phyloP scores from a whole-genome alignment of 1,140 invertebrate species.

The Psix sp. region DNA sequence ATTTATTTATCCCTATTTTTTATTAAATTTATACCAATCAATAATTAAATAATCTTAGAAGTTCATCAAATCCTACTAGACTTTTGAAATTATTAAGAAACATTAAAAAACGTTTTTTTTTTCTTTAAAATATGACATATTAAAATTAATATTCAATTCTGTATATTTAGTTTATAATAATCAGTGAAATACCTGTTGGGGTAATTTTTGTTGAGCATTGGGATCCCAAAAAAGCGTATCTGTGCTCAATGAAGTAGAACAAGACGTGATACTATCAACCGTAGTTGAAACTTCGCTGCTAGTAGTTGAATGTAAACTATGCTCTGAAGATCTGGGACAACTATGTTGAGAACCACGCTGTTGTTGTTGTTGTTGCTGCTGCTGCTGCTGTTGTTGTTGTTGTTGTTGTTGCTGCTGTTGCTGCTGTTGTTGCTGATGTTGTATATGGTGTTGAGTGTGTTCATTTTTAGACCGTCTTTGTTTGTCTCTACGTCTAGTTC shows the following conservation, averaged over 20 bases:
- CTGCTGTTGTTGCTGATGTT: constrained; percentile 64
- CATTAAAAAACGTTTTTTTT: too few relatives aligned
- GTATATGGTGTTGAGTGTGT: too few relatives aligned
- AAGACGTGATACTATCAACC: constrained; percentile 83
- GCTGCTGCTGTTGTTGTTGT: constrained; percentile 56
- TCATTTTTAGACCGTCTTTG: too few relatives aligned
- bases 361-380: constrained; percentile 63
- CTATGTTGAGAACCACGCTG: constrained; percentile 63
- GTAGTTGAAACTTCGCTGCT: constrained; percentile 83
- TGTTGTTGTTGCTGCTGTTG: constrained; percentile 64
- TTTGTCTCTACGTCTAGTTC: constrained; percentile 80
- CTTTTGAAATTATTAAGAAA: too few relatives aligned
- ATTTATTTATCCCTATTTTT: too few relatives aligned
- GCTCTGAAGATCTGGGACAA: constrained; percentile 80
- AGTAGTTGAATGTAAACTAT: constrained; percentile 87
- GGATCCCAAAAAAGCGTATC: constrained; percentile 90
- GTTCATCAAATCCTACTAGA: too few relatives aligned
- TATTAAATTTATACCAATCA: too few relatives aligned
- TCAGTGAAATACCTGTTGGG: constrained; percentile 52
- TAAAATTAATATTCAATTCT: too few relatives aligned
- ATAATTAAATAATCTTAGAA: too few relatives aligned
- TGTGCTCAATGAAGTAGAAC: constrained; percentile 88
- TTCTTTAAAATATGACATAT: too few relatives aligned
- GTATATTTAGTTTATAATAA: too few relatives aligned
- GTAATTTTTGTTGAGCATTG: constrained; percentile 77